These are phyloP conservation scores for Cranoglanis bouderius DNA, from an alignment of 2,113 vertebrate genomes.

Conservation along the genomic window DNA sequence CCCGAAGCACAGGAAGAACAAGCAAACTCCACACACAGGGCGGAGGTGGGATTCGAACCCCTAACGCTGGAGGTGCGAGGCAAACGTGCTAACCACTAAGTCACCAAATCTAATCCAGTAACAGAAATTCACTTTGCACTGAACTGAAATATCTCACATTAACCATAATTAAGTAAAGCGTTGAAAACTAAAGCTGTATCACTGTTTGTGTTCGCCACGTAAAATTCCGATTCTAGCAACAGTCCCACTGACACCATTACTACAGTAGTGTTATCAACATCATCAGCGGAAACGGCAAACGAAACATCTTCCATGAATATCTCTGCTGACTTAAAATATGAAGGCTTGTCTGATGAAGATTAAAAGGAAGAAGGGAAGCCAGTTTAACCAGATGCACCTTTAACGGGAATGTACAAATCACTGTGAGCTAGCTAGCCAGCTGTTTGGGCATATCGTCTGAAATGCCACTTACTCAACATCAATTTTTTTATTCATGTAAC, in stretches of 20 bases:
- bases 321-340: background rate
- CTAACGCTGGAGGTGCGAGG: too few relatives aligned
- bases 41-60: too few relatives aligned
- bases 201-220: too few relatives aligned
- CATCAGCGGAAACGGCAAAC: background rate
- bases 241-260: background rate
- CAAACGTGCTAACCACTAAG: background rate
- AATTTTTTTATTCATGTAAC: too few relatives aligned
- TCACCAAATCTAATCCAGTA: background rate
- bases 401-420: background rate
- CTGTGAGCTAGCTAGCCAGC: too few relatives aligned
- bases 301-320: background rate
- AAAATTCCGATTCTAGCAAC: background rate
- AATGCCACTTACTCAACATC: too few relatives aligned
- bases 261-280: background rate
- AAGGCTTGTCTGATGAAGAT: background rate
- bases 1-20: background rate
- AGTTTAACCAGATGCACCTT: background rate
- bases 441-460: too few relatives aligned
- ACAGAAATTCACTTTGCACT: background rate
- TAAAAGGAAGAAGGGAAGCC: background rate
- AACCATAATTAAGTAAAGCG: background rate
- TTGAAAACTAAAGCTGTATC: background rate
- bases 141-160: background rate
- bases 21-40: background rate